Percentiles rank a stretch among this genome's conserved stretches.
Evolutionary conservation across 1,140 invertebrate genomes (phyloP).

Genomic region (Achroia grisella): DNA sequence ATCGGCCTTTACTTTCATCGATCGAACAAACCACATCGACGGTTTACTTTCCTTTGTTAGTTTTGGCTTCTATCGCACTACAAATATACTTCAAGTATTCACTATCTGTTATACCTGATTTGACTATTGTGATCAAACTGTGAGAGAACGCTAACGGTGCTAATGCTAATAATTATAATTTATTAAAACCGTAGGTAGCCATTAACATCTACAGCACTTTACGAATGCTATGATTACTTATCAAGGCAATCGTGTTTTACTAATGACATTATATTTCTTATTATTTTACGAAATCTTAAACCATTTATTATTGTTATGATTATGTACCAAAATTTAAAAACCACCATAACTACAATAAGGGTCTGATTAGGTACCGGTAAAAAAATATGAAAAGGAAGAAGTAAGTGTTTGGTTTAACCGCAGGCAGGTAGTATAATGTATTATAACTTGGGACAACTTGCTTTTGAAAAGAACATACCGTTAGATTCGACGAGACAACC

Average conservation of each 20-base stretch:
- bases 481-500: constrained; percentile 42
- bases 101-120: constrained; percentile 3
- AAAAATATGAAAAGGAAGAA: constrained; percentile 32
- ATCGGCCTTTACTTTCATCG: constrained; percentile 70
- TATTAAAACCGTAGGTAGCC: no score
- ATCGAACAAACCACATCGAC: constrained; percentile 49
- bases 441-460: constrained; percentile 19
- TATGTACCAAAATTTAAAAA: constrained; percentile 4
- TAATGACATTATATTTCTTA: no score
- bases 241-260: no score
- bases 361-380: constrained; percentile 37
- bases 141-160: neutral
- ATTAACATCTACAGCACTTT: no score
- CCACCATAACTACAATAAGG: constrained; percentile 20
- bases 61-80: constrained; percentile 29
- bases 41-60: constrained; percentile 71
- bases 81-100: constrained; percentile 32
- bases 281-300: no score
- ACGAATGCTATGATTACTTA: no score
- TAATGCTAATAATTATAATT: neutral
- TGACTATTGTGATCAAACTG: constrained; percentile 1
- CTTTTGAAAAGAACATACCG: constrained; percentile 44
- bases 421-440: constrained; percentile 42
- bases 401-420: constrained; percentile 46
- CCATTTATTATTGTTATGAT: no score